Percentiles rank a stretch among this genome's conserved stretches.
These are phyloP conservation scores for Tinea semifulvella DNA, from an alignment of 2,888 invertebrate species.

Conservation along the genomic window DNA sequence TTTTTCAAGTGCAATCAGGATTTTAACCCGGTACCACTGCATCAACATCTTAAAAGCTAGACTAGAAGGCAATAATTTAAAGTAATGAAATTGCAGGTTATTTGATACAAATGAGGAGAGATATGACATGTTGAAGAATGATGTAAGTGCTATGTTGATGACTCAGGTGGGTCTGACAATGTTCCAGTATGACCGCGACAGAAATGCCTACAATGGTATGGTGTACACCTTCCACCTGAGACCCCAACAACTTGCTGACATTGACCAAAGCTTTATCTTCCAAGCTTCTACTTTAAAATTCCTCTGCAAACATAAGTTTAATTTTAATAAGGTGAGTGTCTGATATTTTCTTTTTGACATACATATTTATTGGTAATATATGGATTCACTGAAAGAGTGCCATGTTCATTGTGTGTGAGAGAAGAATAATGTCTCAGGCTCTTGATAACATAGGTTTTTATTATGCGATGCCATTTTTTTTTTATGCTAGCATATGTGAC, in stretches of 20 bases:
- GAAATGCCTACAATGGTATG: constrained; percentile 67
- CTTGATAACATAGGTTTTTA: too few relatives aligned
- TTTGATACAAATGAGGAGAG: constrained; percentile 50
- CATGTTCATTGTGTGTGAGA: too few relatives aligned
- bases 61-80: too few relatives aligned
- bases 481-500: too few relatives aligned
- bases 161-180: constrained; percentile 76
- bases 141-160: constrained; percentile 62
- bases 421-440: too few relatives aligned
- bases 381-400: too few relatives aligned
- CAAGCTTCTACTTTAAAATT: constrained; percentile 73
- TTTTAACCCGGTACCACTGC: too few relatives aligned
- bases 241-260: constrained; percentile 69
- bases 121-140: constrained; percentile 40
- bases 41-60: too few relatives aligned
- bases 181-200: constrained; percentile 65
- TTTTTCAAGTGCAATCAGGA: too few relatives aligned
- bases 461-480: too few relatives aligned
- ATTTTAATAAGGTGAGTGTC: constrained; percentile 80
- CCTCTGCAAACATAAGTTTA: constrained; percentile 69
- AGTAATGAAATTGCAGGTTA: constrained; percentile 46
- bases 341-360: neutral
- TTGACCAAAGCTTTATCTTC: constrained; percentile 69
- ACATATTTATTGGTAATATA: neutral
- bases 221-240: constrained; percentile 75